Evolutionary conservation across 1,140 invertebrate genomes (phyloP).

Genomic region (Brachystomella parvula): DNA sequence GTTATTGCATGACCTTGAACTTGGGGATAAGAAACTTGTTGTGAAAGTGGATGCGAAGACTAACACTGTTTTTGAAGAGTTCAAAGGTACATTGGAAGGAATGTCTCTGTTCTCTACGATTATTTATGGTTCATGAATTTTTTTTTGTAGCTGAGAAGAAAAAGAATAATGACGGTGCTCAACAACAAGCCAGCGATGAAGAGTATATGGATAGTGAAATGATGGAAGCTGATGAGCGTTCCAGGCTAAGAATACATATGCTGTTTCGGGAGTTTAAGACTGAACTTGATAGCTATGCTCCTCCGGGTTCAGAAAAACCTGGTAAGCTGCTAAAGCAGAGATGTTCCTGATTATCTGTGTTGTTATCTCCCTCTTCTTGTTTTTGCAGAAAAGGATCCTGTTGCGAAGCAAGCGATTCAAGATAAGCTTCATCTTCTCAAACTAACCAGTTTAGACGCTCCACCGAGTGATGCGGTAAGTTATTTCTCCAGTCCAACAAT

Average conservation of each 20-base stretch:
- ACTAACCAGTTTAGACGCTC: conserved; percentile 32
- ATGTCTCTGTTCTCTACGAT: neutral
- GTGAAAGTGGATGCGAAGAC: conserved; percentile 98
- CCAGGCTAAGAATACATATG: conserved; percentile 60
- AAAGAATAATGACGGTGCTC: conserved; percentile 30
- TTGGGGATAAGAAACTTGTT: conserved; percentile 86
- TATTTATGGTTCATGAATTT: conserved; percentile 7
- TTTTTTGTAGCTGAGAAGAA: conserved; percentile 30
- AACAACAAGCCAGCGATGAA: conserved; percentile 42
- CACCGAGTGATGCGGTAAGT: conserved; percentile 15
- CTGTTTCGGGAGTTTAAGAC: conserved; percentile 38
- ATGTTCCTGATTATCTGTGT: neutral
- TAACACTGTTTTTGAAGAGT: conserved; percentile 85
- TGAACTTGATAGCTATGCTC: conserved; percentile 32
- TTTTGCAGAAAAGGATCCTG: conserved; percentile 32
- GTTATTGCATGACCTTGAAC: conserved; percentile 84
- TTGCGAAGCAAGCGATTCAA: conserved; percentile 30
- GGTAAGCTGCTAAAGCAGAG: conserved; percentile 3
- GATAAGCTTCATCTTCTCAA: conserved; percentile 37
- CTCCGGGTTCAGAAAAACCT: conserved; percentile 28
- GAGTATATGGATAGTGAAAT: conserved; percentile 75
- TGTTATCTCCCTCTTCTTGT: conserved; percentile 10
- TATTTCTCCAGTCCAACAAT: neutral
- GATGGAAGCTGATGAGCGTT: conserved; percentile 60
- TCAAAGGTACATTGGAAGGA: conserved; percentile 58